Base-by-base conservation (phyloP, 2,797 vertebrate genomes). In the Syngnathus rostellatus region DNA sequence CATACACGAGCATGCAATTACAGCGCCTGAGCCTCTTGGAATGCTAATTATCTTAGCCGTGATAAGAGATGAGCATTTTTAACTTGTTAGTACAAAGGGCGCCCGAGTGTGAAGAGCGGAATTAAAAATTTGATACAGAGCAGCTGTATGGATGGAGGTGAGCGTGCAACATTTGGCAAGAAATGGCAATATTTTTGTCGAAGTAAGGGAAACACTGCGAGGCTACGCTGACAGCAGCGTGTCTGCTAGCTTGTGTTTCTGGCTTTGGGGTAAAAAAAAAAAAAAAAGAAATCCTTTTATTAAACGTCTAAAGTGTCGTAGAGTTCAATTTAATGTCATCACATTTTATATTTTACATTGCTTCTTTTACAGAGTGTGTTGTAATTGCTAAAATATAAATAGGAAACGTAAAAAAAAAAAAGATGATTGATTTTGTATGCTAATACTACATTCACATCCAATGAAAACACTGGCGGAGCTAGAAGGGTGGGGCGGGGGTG, bases 1-100 rank as follows among this genome's bases (percentile, higher is more conserved):
- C 37, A 43, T 45, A 62, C 60, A 25, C 38, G 31, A 69, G 53
- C 63, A 45, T 45, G 60, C 60, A 62, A 62, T 62, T 62, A 62
- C 21, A 8, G 60, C 60, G 40, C 60, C 14, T 12, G 41, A 41
- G 60, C 60, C 41, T 45, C 41, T 62, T 12, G 6, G 60, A 62
- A 62, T 62, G 21, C 60, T 62, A 62, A 62, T 62, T 45, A 62
- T 43, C 60, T 25, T 21, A 8, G 8, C 21, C 40, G 21, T 23
- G 60, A 62, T 45, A 43, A 62, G 60, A 62, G 41, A 62, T 45
- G 60, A 45, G 60, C 41, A 16, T 25, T 45, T 62, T 62, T 45
- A 45, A 45, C 60, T 62, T 45, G 60, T 62, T 62, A 62, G 60
- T 8, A 14, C 11, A 14, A 62, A 45, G 60, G 25, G 21, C 41